A percentile compares a stretch with the other conserved stretches of the same genome.
Evolutionary conservation across 2,113 vertebrate genomes (phyloP).

Genomic region (Eretmochelys imbricata): DNA sequence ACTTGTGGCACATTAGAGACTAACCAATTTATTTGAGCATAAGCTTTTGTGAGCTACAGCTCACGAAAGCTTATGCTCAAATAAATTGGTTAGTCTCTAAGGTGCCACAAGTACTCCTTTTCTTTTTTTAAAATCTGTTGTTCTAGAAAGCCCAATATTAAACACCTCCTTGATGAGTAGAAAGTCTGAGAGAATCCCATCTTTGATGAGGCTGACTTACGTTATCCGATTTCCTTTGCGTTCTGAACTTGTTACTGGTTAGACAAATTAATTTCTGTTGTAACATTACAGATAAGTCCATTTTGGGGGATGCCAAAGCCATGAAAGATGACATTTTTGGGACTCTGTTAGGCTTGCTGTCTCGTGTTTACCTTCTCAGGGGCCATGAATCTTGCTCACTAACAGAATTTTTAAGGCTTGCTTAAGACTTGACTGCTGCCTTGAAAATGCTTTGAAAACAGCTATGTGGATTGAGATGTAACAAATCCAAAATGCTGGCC

Average conservation of each 20-base stretch:
- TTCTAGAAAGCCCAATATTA: background rate
- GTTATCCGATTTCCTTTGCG: background rate
- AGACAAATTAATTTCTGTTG: conserved; percentile 7
- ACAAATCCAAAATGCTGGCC: accelerated
- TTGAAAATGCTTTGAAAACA: background rate
- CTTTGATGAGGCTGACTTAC: background rate
- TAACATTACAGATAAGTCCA: background rate
- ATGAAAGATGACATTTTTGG: background rate
- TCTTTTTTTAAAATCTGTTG: background rate
- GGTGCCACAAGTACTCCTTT: too few relatives aligned
- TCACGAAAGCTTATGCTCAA: too few relatives aligned
- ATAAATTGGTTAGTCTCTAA: too few relatives aligned
- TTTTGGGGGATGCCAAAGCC: background rate
- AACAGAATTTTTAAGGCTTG: background rate
- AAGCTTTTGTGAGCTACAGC: too few relatives aligned
- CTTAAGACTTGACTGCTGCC: background rate
- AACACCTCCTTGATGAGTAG: background rate
- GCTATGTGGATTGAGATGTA: background rate
- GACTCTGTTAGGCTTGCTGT: background rate
- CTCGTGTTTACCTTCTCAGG: background rate
- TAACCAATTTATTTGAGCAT: too few relatives aligned
- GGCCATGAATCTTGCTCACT: background rate
- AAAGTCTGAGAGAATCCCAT: background rate
- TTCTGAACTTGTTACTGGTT: background rate
- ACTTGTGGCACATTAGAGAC: too few relatives aligned